Conservation (phyloP, 2,888 invertebrate genomes). For the Agriopis aurantiaria region DNA sequence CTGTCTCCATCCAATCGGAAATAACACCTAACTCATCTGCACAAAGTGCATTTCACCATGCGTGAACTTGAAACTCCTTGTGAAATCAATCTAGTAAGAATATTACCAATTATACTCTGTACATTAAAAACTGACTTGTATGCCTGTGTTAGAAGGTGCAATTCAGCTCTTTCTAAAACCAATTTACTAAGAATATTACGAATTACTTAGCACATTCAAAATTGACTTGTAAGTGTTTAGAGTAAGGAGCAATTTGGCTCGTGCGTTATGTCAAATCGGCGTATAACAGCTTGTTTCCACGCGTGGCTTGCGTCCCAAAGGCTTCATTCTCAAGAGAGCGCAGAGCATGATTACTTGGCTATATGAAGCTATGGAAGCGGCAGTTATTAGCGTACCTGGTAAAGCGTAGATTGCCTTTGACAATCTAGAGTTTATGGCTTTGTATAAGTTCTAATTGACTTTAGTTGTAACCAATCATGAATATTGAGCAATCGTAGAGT, state of each 20-base stretch:
- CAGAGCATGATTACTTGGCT: conserved; percentile 16
- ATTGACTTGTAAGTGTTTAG: background rate
- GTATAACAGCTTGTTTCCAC: conserved; percentile 29
- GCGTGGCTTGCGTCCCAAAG: conserved; percentile 23
- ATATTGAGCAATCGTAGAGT: background rate
- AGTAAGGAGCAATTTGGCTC: conserved; percentile 13
- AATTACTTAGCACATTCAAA: conserved; percentile 8
- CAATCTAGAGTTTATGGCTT: background rate
- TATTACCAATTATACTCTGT: conserved; percentile 11
- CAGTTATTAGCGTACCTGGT: conserved; percentile 7
- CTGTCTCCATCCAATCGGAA: conserved; percentile 9
- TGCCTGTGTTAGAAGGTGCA: background rate
- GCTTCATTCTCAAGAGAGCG: conserved; percentile 14
- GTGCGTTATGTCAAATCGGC: conserved; percentile 20
- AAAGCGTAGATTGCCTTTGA: conserved; percentile 2
- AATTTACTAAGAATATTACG: conserved; percentile 15
- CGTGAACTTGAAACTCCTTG: background rate
- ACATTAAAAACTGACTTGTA: conserved; percentile 8
- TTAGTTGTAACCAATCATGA: background rate
- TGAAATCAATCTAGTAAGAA: conserved; percentile 4
- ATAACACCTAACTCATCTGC: conserved; percentile 1
- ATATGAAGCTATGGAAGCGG: conserved; percentile 12
- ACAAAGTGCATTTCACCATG: conserved; percentile 17
- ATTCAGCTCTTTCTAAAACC: conserved; percentile 1
- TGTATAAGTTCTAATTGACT: background rate